Evolutionary conservation across 2,888 invertebrate genomes (phyloP), one percentile per base, ranked within the genome.

Genomic region (Mylabris sibirica): DNA sequence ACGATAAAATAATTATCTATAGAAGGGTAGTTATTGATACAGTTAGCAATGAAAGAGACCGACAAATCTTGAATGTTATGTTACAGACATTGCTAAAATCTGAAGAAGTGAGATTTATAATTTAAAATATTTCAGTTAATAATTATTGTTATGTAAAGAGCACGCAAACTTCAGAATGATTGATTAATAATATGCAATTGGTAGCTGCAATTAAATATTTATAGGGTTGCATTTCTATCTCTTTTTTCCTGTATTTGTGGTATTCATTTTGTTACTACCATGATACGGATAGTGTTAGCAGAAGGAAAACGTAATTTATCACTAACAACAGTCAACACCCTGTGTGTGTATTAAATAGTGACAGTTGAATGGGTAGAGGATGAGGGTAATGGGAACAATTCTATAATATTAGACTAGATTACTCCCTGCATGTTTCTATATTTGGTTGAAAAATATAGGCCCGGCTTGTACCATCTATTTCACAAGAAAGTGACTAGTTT

Each of bases 1-100:
- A 79, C 66, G 77, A 79, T 76, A 76, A 77, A 77, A 77, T 77
- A 79, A 78, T 78, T 77, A 76, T 75, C 68, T n/a, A n/a, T 74
- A 72, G 75, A 72, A 73, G 76, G 76, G 74, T 74, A 75, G 71
- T 75, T 72, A 73, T 70, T 67, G 70, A 61, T 69, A n/a, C n/a
- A n/a, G 26, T 74, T 75, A n/a, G n/a, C n/a, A n/a, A n/a, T n/a
- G n/a, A n/a, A 75, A 77, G 73, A 70, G 6, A 76, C 80, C 80
- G 80, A 78, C 79, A 79, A 74, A 74, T n/a, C n/a, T n/a, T n/a
- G n/a, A n/a, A n/a, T n/a, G n/a, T n/a, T n/a, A n/a, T n/a, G n/a
- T n/a, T n/a, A n/a, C n/a, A n/a, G n/a, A n/a, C n/a, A n/a, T n/a
- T n/a, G n/a, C 8, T 6, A 30, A 30, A 30, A 30, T 30, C 30